These are phyloP conservation scores for Mycalesis mineus DNA, from an alignment of 2,888 invertebrate genomes.

Conservation along the genomic window DNA sequence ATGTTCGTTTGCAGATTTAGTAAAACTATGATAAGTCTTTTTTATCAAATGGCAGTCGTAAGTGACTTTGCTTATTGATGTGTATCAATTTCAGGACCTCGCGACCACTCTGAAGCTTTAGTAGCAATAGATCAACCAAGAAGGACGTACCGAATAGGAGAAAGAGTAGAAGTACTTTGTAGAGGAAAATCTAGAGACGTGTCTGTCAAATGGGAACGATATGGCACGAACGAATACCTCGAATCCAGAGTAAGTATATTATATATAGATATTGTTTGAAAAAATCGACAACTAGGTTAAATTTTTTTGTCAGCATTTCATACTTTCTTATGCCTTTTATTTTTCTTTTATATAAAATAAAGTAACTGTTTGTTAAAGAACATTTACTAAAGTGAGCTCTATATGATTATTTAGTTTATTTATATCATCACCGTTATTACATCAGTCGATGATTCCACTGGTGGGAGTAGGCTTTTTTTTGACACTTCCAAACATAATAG, in stretches of 20 bases:
- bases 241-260: slow-evolving; percentile 45
- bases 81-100: slow-evolving; percentile 44
- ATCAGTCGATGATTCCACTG: too few relatives aligned
- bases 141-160: slow-evolving; percentile 52
- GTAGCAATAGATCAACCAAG: slow-evolving; percentile 62
- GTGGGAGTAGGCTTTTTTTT: too few relatives aligned
- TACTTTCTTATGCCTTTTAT: too few relatives aligned
- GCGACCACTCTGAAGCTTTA: slow-evolving; percentile 35
- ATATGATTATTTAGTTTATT: too few relatives aligned
- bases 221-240: slow-evolving; percentile 57
- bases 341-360: too few relatives aligned
- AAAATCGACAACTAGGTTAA: too few relatives aligned
- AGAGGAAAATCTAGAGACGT: slow-evolving; percentile 38
- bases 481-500: too few relatives aligned
- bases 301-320: too few relatives aligned
- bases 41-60: background rate
- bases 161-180: slow-evolving; percentile 59
- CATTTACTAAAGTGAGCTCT: too few relatives aligned
- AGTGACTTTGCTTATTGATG: background rate
- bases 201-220: slow-evolving; percentile 48
- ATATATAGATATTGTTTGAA: background rate
- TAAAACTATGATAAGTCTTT: background rate
- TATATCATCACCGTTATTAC: too few relatives aligned
- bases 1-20: background rate
- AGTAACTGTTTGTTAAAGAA: too few relatives aligned